Evolutionary conservation across 2,797 vertebrate species (phyloP), one percentile per base, ranked within the genome.

Genomic region (Chaetophractus vellerosus): DNA sequence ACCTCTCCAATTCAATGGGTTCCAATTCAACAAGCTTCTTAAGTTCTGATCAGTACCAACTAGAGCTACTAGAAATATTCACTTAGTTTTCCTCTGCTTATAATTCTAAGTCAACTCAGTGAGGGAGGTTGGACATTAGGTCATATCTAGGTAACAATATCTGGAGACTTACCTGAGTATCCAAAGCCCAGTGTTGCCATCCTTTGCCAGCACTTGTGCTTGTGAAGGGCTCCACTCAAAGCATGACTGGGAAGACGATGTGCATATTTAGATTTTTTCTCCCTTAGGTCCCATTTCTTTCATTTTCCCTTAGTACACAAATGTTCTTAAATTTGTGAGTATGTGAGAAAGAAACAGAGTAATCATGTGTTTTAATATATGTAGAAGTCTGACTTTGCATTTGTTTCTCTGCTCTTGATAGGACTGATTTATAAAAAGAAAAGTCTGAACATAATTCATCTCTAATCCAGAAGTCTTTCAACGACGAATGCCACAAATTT

Each of bases 321-420:
- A 75, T 28, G 1, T 26, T 63, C 68, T 90, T 88, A 87, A 87
- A 83, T 59, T 88, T 87, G 31, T 75, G 41, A 90, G 64, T 92
- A 88, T 45, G 12, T 93, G 57, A 88, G 31, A 61, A 83, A 61
- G 50, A 28, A 93, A 88, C 1, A 80, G 28, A 79, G 7, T 76
- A 57, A 71, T 66, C 63, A 38, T 52, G n/a, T 89, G 5, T 79
- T 93, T 95, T 72, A 71, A 21, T 90, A 38, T 55, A 81, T 31
- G 45, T 41, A 48, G 66, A 48, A 45, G 80, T 88, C 23, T 76
- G 72, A 93, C 84, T 92, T 72, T 93, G 9, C 36, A 33, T 92
- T 75, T 89, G 72, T 45, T 14, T 48, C 64, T 26, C 59, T 71
- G 26, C 11, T 33, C 10, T 66, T 84, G 52, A 72, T 61, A 63